Evolutionary conservation across 2,113 vertebrate genomes (phyloP), one percentile per base, ranked within the genome.

Genomic region (Lycocorax pyrrhopterus): DNA sequence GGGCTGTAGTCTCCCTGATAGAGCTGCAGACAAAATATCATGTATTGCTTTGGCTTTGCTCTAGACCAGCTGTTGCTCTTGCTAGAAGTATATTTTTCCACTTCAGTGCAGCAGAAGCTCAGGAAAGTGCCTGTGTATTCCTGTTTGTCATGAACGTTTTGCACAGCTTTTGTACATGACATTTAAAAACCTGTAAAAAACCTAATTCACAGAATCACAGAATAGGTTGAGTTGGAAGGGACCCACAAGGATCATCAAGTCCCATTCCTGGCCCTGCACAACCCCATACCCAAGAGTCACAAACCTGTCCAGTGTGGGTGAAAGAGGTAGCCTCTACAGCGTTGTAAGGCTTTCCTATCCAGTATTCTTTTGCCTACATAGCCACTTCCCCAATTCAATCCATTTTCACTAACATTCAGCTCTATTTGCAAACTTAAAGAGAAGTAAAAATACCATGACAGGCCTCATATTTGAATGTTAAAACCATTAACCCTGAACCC

Each of bases 1-100:
- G 27, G 33, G 13, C 16, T 11, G 3, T 2, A 4, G 6, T 27
- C 8, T 60, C 30, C 20, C 26, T 1, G 0, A 8, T 46, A 19
- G 2, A 78, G 13, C 23, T 44, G 23, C 7, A 29, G 49, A 63
- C 16, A 63, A 30, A 66, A 37, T 13, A 27, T 2, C 17, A 5
- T 3, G 0, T 33, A 19, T 39, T 26, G 15, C 52, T 66, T 47
- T 27, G n/a, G 13, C 43, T 71, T 74, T 58, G 14, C 58, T 74
- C 27, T 60, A 44, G 58, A 44, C 6, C 21, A 83, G 35, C 16
- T 84, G 4, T 1, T 30, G 23, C 6, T 80, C 63, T 59, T 80
- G 39, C 25, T 47, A 39, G n/a, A 44, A 62, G 35, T 30, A 14
- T 10, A 14, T 69, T 77, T 87, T 53, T 35, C 35, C 7, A 2